These are phyloP conservation scores for Ficedula albicollis DNA, from an alignment of 2,797 vertebrate species.

Conservation along the genomic window DNA sequence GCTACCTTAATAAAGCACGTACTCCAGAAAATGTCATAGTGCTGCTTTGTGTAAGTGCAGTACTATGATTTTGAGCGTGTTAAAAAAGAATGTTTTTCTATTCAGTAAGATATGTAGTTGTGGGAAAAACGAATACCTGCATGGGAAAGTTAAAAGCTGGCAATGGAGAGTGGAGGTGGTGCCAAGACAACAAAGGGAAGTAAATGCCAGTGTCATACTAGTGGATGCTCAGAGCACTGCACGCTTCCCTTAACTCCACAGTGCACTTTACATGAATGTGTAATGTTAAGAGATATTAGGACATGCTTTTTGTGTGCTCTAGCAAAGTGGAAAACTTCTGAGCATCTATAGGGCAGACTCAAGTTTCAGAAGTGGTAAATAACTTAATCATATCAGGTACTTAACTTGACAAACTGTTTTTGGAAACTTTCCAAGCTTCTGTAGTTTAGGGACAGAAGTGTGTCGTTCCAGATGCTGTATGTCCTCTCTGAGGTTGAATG, in stretches of 20 bases:
- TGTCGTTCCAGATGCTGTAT: background rate
- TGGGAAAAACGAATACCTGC: background rate
- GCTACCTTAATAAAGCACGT: background rate
- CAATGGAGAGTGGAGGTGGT: background rate
- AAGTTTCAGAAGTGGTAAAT: background rate
- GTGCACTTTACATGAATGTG: background rate
- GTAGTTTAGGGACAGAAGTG: background rate
- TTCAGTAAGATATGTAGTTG: background rate
- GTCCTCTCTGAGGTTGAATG: background rate
- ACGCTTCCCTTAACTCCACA: background rate
- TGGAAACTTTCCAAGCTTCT: background rate
- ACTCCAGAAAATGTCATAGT: background rate
- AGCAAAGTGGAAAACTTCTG: background rate
- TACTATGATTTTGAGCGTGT: background rate
- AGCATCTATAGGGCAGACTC: background rate
- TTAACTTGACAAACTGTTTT: background rate
- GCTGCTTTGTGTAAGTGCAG: background rate
- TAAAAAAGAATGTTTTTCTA: background rate
- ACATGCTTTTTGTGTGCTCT: background rate
- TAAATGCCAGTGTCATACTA: rapidly evolving
- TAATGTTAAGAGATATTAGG: background rate
- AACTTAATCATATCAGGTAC: background rate
- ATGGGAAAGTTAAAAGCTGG: background rate
- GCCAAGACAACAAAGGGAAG: background rate
- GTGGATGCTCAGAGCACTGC: background rate